These are phyloP conservation scores for Callithrix jacchus DNA, from an alignment of 2,113 vertebrate species.

Conservation along the genomic window DNA sequence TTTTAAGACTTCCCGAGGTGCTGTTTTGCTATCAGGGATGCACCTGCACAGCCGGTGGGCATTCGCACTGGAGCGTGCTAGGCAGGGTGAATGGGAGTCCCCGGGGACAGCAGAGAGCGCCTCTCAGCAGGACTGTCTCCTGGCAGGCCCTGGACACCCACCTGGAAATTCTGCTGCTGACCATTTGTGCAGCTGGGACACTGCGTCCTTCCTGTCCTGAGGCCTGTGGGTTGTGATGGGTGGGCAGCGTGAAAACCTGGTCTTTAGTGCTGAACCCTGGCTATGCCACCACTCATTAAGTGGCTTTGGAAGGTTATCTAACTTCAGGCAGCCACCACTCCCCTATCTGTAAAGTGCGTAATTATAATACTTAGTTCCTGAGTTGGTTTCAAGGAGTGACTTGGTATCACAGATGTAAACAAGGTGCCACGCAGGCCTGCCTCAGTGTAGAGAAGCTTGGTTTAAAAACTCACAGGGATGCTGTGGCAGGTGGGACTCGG, in stretches of 20 bases:
- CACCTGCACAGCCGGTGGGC: neutral
- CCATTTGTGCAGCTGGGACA: neutral
- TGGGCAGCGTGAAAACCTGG: neutral
- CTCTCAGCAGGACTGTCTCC: neutral
- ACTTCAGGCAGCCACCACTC: neutral
- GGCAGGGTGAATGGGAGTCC: neutral
- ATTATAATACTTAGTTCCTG: rapidly evolving
- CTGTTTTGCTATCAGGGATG: neutral
- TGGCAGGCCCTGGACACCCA: neutral
- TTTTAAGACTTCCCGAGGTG: neutral
- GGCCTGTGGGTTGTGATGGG: neutral
- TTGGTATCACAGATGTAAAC: rapidly evolving
- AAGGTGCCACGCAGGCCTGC: rapidly evolving
- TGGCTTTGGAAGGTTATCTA: neutral
- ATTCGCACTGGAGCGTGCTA: rapidly evolving
- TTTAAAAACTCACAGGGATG: neutral
- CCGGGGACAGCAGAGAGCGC: neutral
- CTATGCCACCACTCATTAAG: rapidly evolving
- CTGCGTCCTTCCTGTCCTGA: neutral
- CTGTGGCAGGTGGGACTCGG: neutral
- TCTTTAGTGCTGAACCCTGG: neutral
- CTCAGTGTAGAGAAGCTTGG: neutral
- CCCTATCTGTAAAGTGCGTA: neutral
- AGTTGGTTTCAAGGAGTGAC: neutral
- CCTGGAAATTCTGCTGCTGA: neutral